Evolutionary conservation across 2,888 invertebrate genomes (phyloP), one percentile per base, ranked within the genome.

Genomic region (Melinaea marsaeus): DNA sequence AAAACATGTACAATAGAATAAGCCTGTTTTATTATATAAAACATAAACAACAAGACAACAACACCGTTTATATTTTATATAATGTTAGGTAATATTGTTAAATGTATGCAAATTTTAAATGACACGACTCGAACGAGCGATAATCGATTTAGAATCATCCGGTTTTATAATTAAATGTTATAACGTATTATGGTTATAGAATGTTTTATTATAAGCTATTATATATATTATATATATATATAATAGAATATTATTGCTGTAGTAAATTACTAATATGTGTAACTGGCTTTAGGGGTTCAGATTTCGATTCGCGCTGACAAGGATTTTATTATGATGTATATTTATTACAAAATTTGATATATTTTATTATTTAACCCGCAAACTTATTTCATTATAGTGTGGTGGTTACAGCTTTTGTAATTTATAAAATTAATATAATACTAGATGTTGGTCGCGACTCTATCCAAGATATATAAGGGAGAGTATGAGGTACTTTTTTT

Each of bases 131-230:
- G 51, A 6, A 32, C 51, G 9, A 32, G 9, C 51, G 51, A 51
- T 51, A 32, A 32, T 51, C 32, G 51, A 9, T 32, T 51, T 42
- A 22, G 51, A 51, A 51, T 51, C 51, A 9, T 51, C 51, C 51
- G 51, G 51, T 51, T 51, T 51, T 51, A 51, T 51, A 51, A 51
- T 32, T 51, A 51, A 32, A 9, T 32, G 11, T 51, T n/a, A 51
- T 51, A 7, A 48, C 22, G 32, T 32, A 51, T 32, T 51, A 11
- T 51, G 51, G 3, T 32, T 51, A 32, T n/a, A 51, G 3, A 51
- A 6, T 32, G 11, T 11, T 48, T 32, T 32, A 51, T 32, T 51
- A n/a, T 32, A 32, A 48, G 6, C n/a, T 13, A n/a, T n/a, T 4
- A 46, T 46, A 22, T 22, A 22, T 22, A 22, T 46, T 46, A 46